Base-by-base conservation (phyloP, 2,888 invertebrate genomes). In the Hydrotaea diabolus region DNA sequence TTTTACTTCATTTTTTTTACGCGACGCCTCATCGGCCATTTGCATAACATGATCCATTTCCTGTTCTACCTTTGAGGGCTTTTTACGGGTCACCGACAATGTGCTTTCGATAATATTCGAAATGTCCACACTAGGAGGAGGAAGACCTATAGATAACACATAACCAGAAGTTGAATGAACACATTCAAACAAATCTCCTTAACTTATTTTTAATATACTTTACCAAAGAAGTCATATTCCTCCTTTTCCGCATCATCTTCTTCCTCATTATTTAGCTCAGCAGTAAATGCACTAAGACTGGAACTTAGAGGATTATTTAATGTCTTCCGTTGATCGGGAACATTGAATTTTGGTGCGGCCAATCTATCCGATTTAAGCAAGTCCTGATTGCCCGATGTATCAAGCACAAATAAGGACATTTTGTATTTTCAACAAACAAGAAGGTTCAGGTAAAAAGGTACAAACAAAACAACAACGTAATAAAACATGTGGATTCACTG, bases 391-490 rank as follows among this genome's bases (percentile, higher is more conserved):
- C 91, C 91, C n/a, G 83, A 82, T 0, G 89, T 89, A 84, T 92
- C 92, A 9, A 91, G 55, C 49, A 90, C 87, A 87, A 91, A 92
- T 17, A 91, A 86, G 69, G 90, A 88, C 92, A 92, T 91, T 39
- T 71, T 76, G 91, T 91, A 91, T 13, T 43, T 13, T 4, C 9
- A 43, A 43, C 15, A 43, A 43, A 43, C 3, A 43, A 13, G 43
- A 15, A 7, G 39, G 7, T 9, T 39, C 39, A 39, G 39, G 9
- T 39, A 39, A 39, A 39, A 39, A n/a, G n/a, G n/a, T n/a, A n/a
- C n/a, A n/a, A n/a, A n/a, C n/a, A n/a, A n/a, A n/a, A n/a, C n/a
- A n/a, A 39, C 5, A 39, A 9, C 39, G 9, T 13, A 9, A 43
- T 7, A 43, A 43, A 43, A 43, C 3, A 43, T 9, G 43, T 43